Evolutionary conservation across 2,888 invertebrate genomes (phyloP).

Genomic region (Acleris cristana): DNA sequence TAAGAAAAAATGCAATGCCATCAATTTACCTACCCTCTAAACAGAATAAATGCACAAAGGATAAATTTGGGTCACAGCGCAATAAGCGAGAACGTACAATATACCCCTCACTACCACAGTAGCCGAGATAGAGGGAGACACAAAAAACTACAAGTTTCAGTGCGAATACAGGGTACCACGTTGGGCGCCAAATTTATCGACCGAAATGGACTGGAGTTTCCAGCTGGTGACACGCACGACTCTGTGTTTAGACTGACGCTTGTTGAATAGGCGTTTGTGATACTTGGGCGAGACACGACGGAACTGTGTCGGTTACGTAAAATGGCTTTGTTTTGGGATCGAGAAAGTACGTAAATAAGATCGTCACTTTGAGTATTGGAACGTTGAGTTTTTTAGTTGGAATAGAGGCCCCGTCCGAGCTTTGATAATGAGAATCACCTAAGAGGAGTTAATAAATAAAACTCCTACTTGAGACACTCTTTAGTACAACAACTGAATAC

Average conservation of each 20-base stretch:
- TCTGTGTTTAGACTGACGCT: background rate
- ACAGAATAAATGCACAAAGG: conserved; percentile 19
- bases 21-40: background rate
- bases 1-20: background rate
- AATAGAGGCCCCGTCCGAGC: too few relatives aligned
- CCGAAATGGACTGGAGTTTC: background rate
- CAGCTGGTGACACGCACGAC: background rate
- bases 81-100: background rate
- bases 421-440: background rate
- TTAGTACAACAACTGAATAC: background rate
- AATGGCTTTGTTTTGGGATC: too few relatives aligned
- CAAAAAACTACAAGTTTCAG: background rate
- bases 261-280: background rate
- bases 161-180: conserved; percentile 34
- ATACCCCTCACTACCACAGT: background rate
- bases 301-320: too few relatives aligned
- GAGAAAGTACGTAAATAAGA: too few relatives aligned
- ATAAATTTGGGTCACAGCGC: conserved; percentile 26
- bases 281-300: too few relatives aligned
- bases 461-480: conserved; percentile 11
- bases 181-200: conserved; percentile 45
- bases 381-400: background rate
- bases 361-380: too few relatives aligned
- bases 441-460: background rate
- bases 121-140: background rate